A percentile compares a stretch with the other conserved stretches of the same genome.
phyloP scores from a whole-genome alignment of 2,113 vertebrate genomes.

The Rhodinocichla rosea region DNA sequence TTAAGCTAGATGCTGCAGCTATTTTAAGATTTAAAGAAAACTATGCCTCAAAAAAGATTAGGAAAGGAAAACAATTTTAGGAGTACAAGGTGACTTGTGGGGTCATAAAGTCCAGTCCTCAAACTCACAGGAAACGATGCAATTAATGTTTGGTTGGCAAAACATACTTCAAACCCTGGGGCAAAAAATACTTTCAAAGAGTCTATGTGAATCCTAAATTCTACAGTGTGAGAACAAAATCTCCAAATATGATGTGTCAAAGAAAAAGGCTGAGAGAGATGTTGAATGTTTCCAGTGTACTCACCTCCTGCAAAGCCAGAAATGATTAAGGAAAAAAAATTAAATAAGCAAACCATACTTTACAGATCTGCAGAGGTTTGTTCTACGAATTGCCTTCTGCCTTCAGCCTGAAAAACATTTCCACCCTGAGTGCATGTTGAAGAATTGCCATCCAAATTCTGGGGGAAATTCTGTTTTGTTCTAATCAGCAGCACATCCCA shows the following conservation, averaged over 20 bases:
- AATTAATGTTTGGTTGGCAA: background rate
- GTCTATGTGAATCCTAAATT: background rate
- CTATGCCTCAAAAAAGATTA: background rate
- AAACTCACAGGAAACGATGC: background rate
- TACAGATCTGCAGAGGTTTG: background rate
- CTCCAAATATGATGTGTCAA: background rate
- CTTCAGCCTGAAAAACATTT: background rate
- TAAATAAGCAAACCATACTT: background rate
- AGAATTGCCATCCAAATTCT: background rate
- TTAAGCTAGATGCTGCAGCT: background rate
- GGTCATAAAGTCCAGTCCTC: background rate
- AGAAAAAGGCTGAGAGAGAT: background rate
- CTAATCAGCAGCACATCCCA: background rate
- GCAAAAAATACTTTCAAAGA: background rate
- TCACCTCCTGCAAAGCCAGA: background rate
- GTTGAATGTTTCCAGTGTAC: background rate
- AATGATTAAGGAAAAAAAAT: background rate
- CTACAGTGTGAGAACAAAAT: background rate
- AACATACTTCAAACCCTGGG: background rate
- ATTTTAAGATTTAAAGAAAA: conserved; percentile 20
- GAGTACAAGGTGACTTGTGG: background rate
- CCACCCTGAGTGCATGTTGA: background rate
- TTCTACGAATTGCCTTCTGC: background rate
- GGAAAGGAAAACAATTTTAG: background rate
- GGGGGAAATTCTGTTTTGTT: background rate